These are phyloP conservation scores for Hirtodrosophila confusa DNA, from an alignment of 2,888 invertebrate species.

Conservation along the genomic window DNA sequence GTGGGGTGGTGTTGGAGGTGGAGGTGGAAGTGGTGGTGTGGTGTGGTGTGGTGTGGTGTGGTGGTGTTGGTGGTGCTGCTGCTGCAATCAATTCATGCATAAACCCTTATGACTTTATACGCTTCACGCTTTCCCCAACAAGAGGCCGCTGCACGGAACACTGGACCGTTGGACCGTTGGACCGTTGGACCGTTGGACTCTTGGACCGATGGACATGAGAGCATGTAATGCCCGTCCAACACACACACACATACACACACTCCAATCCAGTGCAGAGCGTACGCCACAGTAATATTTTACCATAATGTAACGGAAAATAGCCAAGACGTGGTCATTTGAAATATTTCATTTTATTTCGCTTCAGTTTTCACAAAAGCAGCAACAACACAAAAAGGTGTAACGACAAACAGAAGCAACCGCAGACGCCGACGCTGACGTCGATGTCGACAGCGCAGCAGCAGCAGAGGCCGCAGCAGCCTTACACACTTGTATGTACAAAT, in stretches of 20 bases:
- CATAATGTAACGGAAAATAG: constrained; percentile 81
- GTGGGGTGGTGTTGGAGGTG: neutral
- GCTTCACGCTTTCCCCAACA: constrained; percentile 79
- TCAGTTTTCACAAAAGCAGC: constrained; percentile 56
- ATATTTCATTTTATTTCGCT: constrained; percentile 78
- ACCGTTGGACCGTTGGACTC: constrained; percentile 9
- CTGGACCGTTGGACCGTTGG: constrained; percentile 42
- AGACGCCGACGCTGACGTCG: constrained; percentile 16
- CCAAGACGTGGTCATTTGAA: constrained; percentile 80
- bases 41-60: too few species aligned
- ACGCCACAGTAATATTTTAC: constrained; percentile 74
- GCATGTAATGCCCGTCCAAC: constrained; percentile 44
- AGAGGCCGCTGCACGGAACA: constrained; percentile 56
- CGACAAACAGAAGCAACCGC: constrained; percentile 37
- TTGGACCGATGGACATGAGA: constrained; percentile 46
- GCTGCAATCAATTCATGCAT: constrained; percentile 80
- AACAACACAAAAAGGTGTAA: constrained; percentile 49
- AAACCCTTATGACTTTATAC: constrained; percentile 79
- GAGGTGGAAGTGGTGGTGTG: neutral
- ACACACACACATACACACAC: constrained; percentile 27
- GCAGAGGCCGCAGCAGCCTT: neutral
- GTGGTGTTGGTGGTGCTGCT: constrained; percentile 21
- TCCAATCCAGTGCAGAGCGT: constrained; percentile 43
- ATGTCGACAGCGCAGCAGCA: neutral
- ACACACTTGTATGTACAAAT: neutral